These are phyloP conservation scores for Phaetusa simplex DNA, from an alignment of 2,113 vertebrate genomes.

Conservation along the genomic window DNA sequence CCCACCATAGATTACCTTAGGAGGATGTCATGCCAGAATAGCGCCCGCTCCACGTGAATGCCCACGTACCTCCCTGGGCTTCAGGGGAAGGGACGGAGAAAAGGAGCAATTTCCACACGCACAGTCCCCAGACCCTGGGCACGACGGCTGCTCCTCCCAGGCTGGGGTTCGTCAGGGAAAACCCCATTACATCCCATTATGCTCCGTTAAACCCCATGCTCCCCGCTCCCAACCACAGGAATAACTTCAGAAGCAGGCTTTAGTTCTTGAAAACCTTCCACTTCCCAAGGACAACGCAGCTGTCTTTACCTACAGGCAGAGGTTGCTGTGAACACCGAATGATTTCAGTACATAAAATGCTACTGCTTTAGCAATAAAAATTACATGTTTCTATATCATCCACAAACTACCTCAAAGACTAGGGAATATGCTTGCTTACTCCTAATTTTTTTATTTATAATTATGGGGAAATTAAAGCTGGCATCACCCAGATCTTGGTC, in stretches of 20 bases:
- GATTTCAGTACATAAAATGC: background rate
- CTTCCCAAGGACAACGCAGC: background rate
- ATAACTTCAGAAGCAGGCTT: background rate
- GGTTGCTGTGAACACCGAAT: background rate
- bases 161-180: accelerated
- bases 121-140: accelerated
- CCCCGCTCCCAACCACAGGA: background rate
- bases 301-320: background rate
- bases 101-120: accelerated
- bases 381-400: background rate
- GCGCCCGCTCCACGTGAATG: too few relatives aligned
- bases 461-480: background rate
- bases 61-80: too few relatives aligned
- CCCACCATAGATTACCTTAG: background rate
- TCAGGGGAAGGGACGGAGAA: background rate
- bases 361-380: background rate
- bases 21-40: background rate
- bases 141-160: background rate
- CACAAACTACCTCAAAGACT: background rate
- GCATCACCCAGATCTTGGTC: background rate
- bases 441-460: background rate
- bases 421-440: background rate
- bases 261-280: background rate
- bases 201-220: background rate
- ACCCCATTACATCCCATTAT: background rate